Evolutionary conservation across 2,888 invertebrate genomes (phyloP), one percentile per base, ranked within the genome.

Genomic region (Neocrepidodera transversa): DNA sequence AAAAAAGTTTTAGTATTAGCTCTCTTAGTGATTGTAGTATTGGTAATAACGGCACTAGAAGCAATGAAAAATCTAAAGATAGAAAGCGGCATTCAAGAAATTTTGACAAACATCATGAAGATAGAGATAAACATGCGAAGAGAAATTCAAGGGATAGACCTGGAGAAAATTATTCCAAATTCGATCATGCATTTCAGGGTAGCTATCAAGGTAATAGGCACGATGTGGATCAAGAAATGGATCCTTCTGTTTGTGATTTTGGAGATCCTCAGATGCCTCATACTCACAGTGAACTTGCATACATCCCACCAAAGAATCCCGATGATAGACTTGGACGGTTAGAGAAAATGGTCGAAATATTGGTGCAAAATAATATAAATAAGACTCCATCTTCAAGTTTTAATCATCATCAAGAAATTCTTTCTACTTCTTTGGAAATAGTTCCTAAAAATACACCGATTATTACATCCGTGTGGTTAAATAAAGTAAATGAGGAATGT

Each of bases 401-500:
- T 16, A 20, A 8, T 20, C 10, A 8, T 8, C 6, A 6, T 10
- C 45, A 45, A 28, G 56, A 55, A 40, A 2, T 30, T 8, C 45
- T 28, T 11, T 50, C 14, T 18, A 11, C 38, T 16, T 50, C 61
- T 28, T 50, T 54, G n/a, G 69, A 69, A 36, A 52, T 68, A 3
- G 63, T 65, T 36, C 69, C 71, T 10, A 63, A 69, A 17, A 65
- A 64, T 45, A 61, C 54, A n/a, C 63, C 58, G 36, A 68, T 67
- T 48, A 71, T 70, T 1, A 73, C 72, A 17, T 73, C 74, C 0
- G 63, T 70, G 68, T 74, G 74, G 74, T 60, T 74, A 28, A 74
- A 73, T 59, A 65, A 63, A 43, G 62, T 74, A 11, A 70, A 69
- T 58, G 71, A 72, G 30, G 63, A 66, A 17, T 69, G 71, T 49